A percentile compares a stretch with the other conserved stretches of the same genome.
phyloP scores from a whole-genome alignment of 2,113 vertebrate genomes.

The Notiomystis cincta region DNA sequence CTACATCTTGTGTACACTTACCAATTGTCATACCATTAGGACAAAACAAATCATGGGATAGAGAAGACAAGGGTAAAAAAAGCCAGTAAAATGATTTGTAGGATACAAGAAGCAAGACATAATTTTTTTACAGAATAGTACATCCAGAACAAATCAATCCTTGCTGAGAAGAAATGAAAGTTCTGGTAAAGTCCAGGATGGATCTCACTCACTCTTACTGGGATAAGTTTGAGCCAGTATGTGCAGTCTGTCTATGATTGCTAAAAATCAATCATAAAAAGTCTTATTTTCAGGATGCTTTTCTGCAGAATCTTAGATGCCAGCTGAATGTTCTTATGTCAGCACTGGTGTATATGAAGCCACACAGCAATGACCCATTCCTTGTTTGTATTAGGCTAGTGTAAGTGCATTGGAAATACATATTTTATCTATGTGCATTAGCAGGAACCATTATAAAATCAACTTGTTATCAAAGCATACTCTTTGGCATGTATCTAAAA shows the following conservation, averaged over 20 bases:
- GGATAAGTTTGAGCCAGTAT: background rate
- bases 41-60: background rate
- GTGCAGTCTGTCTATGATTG: background rate
- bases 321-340: accelerated
- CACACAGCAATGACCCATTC: background rate
- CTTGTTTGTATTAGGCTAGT: background rate
- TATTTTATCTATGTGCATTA: background rate
- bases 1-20: background rate
- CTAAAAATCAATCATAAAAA: background rate
- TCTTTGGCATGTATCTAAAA: background rate
- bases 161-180: background rate
- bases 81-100: background rate
- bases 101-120: background rate
- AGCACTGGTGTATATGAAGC: background rate
- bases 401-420: background rate
- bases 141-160: background rate
- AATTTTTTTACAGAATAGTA: background rate
- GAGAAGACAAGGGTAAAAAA: background rate
- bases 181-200: background rate
- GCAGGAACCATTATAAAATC: background rate
- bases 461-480: background rate
- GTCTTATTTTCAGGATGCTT: background rate
- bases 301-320: background rate
- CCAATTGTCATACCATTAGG: background rate
- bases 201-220: background rate